Base-by-base conservation (phyloP, 2,797 vertebrate species). In the Mus spretus region DNA sequence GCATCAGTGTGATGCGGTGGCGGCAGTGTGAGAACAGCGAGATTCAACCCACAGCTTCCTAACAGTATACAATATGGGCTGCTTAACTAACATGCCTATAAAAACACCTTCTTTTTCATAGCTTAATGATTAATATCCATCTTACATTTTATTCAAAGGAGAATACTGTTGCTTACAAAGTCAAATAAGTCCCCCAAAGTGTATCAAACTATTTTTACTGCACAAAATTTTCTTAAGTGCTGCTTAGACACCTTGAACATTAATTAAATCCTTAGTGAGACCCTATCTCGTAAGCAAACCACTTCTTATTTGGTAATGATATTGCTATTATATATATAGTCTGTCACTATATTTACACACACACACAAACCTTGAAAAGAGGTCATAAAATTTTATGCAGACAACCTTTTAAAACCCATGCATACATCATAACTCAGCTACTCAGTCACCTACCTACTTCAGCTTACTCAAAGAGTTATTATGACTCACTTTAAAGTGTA, bases 151-250 rank as follows among this genome's bases (percentile, higher is more conserved):
- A 94, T 5, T 83, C 24, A 40, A 81, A 13, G 95, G 20, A 13
- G 15, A 81, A 87, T 78, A 89, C 0, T 89, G 37, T 80, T 96
- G 78, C 79, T 89, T 86, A 89, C 7, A 94, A 92, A 6, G 59
- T 83, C 20, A 96, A 96, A 95, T 63, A 93, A 96, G 91, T 77
- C 24, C 31, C 70, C 40, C 72, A 95, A 82, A 59, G 44, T 93
- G 84, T 22, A 89, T 87, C 61, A 93, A 90, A 89, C 85, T 92
- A 90, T 67, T 94, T 97, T 94, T 92, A 80, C 1, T 86, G 3
- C 44, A 96, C 1, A 87, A 94, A 88, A 90, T 87, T 91, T 92
- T 90, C 91, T 88, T 95, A 95, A 84, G 70, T 92, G 67, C 50
- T 82, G 44, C 10, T 59, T 75, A 57, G 37, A 31, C 10, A 70